Base-by-base conservation (phyloP, 2,113 vertebrate genomes). In the Haliaeetus leucogaster region DNA sequence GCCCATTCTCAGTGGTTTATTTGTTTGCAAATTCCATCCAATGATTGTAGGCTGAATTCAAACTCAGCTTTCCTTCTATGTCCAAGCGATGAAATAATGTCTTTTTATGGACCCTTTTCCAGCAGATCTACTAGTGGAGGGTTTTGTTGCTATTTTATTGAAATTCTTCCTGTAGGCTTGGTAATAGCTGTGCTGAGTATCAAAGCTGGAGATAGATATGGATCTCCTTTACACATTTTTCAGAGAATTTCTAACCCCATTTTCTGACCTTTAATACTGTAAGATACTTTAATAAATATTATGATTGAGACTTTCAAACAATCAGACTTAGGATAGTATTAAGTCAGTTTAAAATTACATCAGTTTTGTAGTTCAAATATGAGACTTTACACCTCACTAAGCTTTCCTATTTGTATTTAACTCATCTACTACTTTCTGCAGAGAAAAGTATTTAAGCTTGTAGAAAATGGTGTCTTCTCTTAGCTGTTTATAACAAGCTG, bases 341-440 rank as follows among this genome's bases (percentile, higher is more conserved):
- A 90, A 76, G 96, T 97, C 93, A 91, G 22, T 95, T 95, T 96
- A 45, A 40, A 97, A 95, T 86, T 58, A 82, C 52, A 23, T 38
- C 68, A 34, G 25, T 82, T 70, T 65, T 81, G 40, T 78, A 67
- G 80, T 68, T 96, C 90, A 80, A 67, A 87, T 89, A 80, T 65
- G 74, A 89, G 86, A 68, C 76, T 88, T 81, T 74, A 76, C 42
- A 94, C 36, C 50, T 95, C 73, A 16, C 61, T 80, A n/a, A 82
- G 36, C 40, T 84, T 90, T 95, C 34, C 30, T 76, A 48, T 88
- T 96, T 94, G 40, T 93, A 55, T 95, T 91, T 81, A 94, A 66
- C 17, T n/a, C 45, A 68, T 36, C 38, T 91, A 29, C 84, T 66
- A 65, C 67, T 93, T 94, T 89, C 48, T 65, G 85, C 67, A 47